Evolutionary conservation across 2,113 vertebrate species (phyloP), one percentile per base, ranked within the genome.

Genomic region (Lepus americanus): DNA sequence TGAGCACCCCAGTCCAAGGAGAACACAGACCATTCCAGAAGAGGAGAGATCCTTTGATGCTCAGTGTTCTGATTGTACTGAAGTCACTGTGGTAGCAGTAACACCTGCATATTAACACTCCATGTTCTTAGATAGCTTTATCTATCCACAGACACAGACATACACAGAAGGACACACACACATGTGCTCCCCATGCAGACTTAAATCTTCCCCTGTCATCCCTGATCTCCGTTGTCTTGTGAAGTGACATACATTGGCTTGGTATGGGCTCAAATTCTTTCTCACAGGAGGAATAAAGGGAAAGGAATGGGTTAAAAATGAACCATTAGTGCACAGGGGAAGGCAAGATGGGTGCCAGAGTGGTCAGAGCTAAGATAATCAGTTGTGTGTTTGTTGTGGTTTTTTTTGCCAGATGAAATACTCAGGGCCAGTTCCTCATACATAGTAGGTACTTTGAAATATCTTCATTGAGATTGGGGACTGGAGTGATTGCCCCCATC

Each of bases 291-390:
- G 55, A 83, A 66, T 53, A 87, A 82, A 61, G 20, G 16, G 31
- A 73, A 81, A 63, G 33, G 44, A 69, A 91, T 69, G 49, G 39
- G 23, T 88, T 91, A 74, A 91, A 87, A 90, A 66, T 78, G 74
- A 61, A 88, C 17, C 27, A n/a, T 55, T 81, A 72, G 3, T 87
- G 49, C 53, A 14, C 9, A 93, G 14, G 49, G 70, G 23, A 73
- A 64, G 17, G 39, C 66, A 84, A 70, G 27, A 59, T 31, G 36
- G n/a, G 67, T 55, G 29, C 17, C 63, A 29, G 78, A 88, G 67
- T 39, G 73, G 36, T 66, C 22, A 66, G 59, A 94, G 49, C 14
- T 78, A 67, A 90, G 51, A 79, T 19, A 69, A 0, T 64, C 44
- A 44, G 44, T 7, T 44, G 44, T 44, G 44, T 44, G 39, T 39